Percentiles rank a stretch among this genome's conserved stretches.
Conservation (phyloP, 53 echinoderm and acorn worm genomes). For the Patiria pectinifera region DNA sequence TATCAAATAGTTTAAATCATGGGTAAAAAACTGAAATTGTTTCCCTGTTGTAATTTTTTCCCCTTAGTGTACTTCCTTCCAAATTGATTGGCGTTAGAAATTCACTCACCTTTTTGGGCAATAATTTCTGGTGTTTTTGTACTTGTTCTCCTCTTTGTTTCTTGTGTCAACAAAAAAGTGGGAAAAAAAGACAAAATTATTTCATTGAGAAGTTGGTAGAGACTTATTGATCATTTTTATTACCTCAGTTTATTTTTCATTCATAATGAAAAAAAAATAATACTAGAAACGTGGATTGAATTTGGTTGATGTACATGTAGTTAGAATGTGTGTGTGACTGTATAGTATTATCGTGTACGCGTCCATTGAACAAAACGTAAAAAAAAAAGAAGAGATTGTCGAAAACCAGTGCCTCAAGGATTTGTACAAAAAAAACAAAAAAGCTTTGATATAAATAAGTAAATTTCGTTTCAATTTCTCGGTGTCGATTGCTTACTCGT, state of each 20-base stretch:
- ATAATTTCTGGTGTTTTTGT: background rate
- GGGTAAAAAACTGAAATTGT: too few species aligned
- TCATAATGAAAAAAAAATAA: background rate
- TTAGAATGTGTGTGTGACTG: conserved; percentile 32
- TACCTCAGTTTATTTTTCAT: background rate
- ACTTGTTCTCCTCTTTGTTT: background rate
- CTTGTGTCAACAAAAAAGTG: background rate
- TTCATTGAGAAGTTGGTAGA: background rate
- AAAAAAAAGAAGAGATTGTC: background rate
- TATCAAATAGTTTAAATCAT: too few species aligned
- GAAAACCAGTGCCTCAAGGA: conserved; percentile 52
- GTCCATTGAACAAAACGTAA: conserved; percentile 23
- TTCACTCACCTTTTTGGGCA: background rate
- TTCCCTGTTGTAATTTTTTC: too few species aligned
- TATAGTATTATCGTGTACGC: background rate
- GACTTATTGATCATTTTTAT: background rate
- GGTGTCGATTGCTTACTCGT: conserved; percentile 4
- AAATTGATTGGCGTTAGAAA: background rate
- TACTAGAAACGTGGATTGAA: background rate
- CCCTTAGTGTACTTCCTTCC: background rate
- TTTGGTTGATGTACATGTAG: conserved; percentile 26
- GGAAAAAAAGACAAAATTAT: background rate
- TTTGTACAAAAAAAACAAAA: conserved; percentile 52
- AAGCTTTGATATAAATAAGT: conserved; percentile 44
- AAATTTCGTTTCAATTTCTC: conserved; percentile 15